Conservation (phyloP, 2,113 vertebrate genomes). For the Toxotes chatareus region DNA sequence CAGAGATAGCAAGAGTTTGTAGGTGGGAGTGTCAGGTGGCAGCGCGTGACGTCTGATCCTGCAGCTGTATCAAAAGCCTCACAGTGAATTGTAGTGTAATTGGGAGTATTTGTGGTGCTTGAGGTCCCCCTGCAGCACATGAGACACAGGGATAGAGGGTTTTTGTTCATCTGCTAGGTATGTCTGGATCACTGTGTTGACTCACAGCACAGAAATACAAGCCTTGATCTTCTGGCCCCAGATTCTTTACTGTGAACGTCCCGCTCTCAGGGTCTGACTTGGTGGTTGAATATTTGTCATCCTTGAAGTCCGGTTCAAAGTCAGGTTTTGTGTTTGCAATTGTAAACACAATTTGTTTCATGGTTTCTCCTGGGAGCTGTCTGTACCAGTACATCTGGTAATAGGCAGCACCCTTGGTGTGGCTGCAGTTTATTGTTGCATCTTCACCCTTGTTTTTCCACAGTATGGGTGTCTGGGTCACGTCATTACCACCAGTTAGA, state of each 20-base stretch:
- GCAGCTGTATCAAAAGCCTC: neutral
- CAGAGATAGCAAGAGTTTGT: neutral
- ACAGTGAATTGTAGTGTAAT: neutral
- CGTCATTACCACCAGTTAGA: neutral
- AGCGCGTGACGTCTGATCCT: neutral
- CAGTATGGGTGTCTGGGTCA: slow-evolving; percentile 32
- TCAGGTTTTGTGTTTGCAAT: rapidly evolving
- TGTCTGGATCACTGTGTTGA: slow-evolving; percentile 29
- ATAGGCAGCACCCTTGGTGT: neutral
- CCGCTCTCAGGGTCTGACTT: neutral
- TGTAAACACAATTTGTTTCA: slow-evolving; percentile 62
- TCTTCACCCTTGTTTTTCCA: neutral
- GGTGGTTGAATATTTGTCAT: slow-evolving; percentile 21
- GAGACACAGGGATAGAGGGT: neutral
- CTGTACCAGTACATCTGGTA: slow-evolving; percentile 77
- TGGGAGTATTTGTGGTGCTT: neutral
- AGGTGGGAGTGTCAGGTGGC: slow-evolving; percentile 1
- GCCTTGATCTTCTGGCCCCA: slow-evolving; percentile 33
- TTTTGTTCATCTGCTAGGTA: slow-evolving; percentile 37
- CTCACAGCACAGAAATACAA: slow-evolving; percentile 62
- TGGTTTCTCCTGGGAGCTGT: slow-evolving; percentile 61
- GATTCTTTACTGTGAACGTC: slow-evolving; percentile 38
- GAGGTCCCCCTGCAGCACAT: slow-evolving; percentile 3
- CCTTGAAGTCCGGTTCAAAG: slow-evolving; percentile 3
- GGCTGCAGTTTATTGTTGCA: slow-evolving; percentile 55